Base-by-base conservation (phyloP, 2,113 vertebrate species). In the Pantherophis guttatus region DNA sequence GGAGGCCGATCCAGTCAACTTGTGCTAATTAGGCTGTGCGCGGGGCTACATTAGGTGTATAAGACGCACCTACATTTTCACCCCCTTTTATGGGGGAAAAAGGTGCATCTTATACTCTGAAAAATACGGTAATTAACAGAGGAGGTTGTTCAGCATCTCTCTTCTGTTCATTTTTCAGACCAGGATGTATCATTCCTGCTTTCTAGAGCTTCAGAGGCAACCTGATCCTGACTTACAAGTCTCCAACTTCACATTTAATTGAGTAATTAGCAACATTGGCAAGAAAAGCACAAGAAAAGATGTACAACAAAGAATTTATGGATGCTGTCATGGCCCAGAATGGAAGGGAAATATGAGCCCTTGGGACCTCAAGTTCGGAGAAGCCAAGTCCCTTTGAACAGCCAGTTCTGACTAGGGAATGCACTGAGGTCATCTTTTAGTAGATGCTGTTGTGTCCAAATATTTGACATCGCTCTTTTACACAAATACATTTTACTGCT, bases 311-410 rank as follows among this genome's bases (percentile, higher is more conserved):
- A 95, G 55, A 93, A 70, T 93, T 88, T 44, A 90, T 57, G 65
- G 87, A 95, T 59, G 91, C 53, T 96, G 87, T 26, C 55, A 86
- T 81, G 93, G 89, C 90, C 92, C 24, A 29, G 93, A 91, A 0
- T 0, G 75, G 33, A 81, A 97, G 94, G 94, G 95, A 97, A 97
- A 96, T 91, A 90, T 50, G 94, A 95, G 96, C 95, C 96, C 95
- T 92, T 94, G 48, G 95, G 95, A 96, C 95, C 95, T 92, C 89
- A 87, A 23, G 92, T 94, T 95, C 86, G 95, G 91, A 96, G 95
- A 62, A 95, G 93, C 88, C 87, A 93, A 95, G 94, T 93, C 91
- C 58, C 90, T 94, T 94, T 92, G 90, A 93, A 89, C 93, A 93
- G 95, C 55, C 86, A 93, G 48, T 65, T 93, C 90, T 93, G 92